Evolutionary conservation across 2,113 vertebrate species (phyloP), one percentile per base, ranked within the genome.

Genomic region (Perca schrenkii): DNA sequence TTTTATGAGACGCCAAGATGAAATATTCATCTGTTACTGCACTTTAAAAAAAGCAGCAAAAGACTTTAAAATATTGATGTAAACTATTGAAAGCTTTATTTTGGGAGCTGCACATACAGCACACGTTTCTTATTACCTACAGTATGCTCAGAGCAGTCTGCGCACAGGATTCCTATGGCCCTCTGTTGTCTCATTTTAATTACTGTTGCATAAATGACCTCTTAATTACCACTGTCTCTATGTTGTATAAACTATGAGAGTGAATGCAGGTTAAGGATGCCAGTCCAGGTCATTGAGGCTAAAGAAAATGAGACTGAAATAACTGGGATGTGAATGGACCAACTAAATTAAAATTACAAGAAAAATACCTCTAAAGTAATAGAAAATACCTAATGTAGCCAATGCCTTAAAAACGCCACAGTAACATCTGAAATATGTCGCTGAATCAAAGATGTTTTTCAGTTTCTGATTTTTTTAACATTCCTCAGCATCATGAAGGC

Each of bases 11-110:
- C 15, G 28, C n/a, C 15, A 16, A 36, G 46, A 84, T 89, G 28
- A 86, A 91, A 90, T 87, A 92, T 90, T 86, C 16, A 91, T 87
- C 28, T 16, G 11, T 61, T 58, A 25, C 74, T 83, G 83, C 83
- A 83, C 82, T 91, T 79, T 49, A 36, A 25, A 71, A 56, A 75
- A 72, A 28, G 4, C 61, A 8, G 77, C 19, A 46, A 72, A 67
- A 63, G 43, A 64, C 25, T 40, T 12, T 91, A 21, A 86, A 89
- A 77, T 82, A 91, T 92, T 84, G 12, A 92, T 80, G 67, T 22
- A 14, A 50, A 17, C 31, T 71, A 75, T 58, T 82, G 49, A 89
- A 84, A 85, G 80, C 53, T 36, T 85, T 90, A 73, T 80, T 88
- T 87, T 67, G 52, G 77, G 82, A 78, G 54, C 53, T 50, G 22